phyloP scores from a whole-genome alignment of 2,113 vertebrate genomes.

The Suncus etruscus region DNA sequence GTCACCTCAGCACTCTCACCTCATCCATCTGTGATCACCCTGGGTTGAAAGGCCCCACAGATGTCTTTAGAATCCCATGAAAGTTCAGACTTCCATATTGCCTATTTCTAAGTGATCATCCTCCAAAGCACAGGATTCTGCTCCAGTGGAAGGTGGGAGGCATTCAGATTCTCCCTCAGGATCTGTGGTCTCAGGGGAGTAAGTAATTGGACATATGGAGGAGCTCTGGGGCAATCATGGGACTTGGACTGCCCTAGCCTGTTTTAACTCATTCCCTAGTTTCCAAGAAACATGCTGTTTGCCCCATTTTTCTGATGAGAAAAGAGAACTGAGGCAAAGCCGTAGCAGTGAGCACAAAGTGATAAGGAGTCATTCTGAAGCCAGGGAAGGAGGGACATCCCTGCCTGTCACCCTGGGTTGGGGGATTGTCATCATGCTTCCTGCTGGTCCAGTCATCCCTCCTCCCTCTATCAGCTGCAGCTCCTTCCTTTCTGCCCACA shows the following conservation, averaged over 20 bases:
- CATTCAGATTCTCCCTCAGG: too few relatives aligned
- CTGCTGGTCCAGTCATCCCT: too few relatives aligned
- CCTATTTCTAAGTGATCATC: background rate
- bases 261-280: slow-evolving; percentile 14
- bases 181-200: background rate
- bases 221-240: background rate
- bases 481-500: background rate
- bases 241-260: background rate
- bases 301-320: background rate
- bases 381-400: background rate
- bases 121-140: too few relatives aligned
- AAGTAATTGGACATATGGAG: too few relatives aligned
- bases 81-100: background rate
- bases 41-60: background rate
- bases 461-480: too few relatives aligned
- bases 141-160: too few relatives aligned
- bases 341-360: background rate
- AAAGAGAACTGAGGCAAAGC: slow-evolving; percentile 44
- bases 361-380: background rate
- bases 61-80: background rate
- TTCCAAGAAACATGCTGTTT: background rate
- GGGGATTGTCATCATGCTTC: too few relatives aligned
- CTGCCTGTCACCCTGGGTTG: too few relatives aligned
- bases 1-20: background rate
- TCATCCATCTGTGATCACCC: background rate